Base-by-base conservation (phyloP, 2,797 vertebrate species). In the Taenioides sp. region DNA sequence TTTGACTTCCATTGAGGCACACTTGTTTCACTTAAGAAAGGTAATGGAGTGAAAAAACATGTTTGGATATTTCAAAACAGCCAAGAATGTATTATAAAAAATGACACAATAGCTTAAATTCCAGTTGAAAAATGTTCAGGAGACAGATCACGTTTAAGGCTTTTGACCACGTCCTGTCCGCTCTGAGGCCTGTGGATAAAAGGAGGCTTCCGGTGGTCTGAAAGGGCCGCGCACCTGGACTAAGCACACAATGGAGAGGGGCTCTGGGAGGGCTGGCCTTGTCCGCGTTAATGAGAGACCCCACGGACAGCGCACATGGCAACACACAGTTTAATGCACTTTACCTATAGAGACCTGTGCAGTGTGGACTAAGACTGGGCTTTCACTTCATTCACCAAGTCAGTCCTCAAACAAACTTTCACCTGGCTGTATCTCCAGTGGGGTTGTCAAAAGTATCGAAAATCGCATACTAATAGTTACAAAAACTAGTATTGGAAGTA, bases 171-270 rank as follows among this genome's bases (percentile, higher is more conserved):
- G 82, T 83, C 72, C 80, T 76, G 83, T 78, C 73, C 74, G 28
- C 84, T 83, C 79, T 72, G 22, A 67, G 80, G 79, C 62, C 76
- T 70, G 11, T 73, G 81, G 81, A 87, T 89, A 87, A 89, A 37
- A 87, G 75, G 80, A 76, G 72, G 65, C 84, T 92, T 91, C 87
- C 86, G 87, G 86, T 77, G 84, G 82, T 72, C 77, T 93, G 90
- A 92, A 93, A 91, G 70, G 85, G 76, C 86, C 63, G 6, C 91
- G 91, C 92, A 95, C 93, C 94, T 94, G 93, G 92, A 80, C 83
- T 62, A 69, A 79, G 74, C 82, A 83, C 82, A 93, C 92, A 92
- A 93, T 93, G 77, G 81, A 79, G 57, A 75, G 28, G 84, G 82
- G 81, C 80, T 90, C 83, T 76, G 76, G 86, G 88, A 88, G 84